phyloP scores from a whole-genome alignment of 2,113 vertebrate genomes.

The Megatriorchis doriae region DNA sequence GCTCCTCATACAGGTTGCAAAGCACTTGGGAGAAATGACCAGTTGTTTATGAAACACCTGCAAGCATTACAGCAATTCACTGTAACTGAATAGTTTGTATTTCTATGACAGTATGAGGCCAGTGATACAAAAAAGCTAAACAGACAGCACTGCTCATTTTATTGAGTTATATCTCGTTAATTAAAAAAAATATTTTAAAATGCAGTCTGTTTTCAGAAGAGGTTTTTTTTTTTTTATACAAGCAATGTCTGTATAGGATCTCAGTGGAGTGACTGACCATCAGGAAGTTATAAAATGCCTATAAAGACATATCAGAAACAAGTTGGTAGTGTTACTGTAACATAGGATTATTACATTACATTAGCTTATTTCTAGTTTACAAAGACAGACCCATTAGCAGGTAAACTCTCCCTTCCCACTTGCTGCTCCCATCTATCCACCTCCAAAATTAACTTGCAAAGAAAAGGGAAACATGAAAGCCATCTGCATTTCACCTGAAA shows the following conservation, averaged over 20 bases:
- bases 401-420: not conserved
- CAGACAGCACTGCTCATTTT: not conserved
- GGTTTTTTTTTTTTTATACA: not conserved
- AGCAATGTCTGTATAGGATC: not conserved
- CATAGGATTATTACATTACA: not conserved
- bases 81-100: not conserved
- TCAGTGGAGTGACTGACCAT: not conserved
- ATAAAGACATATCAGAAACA: not conserved
- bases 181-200: not conserved
- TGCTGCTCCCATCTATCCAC: not conserved
- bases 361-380: not conserved
- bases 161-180: not conserved
- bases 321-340: not conserved
- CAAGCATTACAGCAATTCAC: not conserved
- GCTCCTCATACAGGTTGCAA: not conserved
- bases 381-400: not conserved
- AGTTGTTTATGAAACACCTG: not conserved
- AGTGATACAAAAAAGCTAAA: not conserved
- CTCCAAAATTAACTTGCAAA: not conserved
- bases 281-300: not conserved
- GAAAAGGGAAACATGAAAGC: not conserved
- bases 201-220: not conserved
- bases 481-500: not conserved
- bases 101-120: not conserved
- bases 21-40: not conserved